Percentiles rank a stretch among this genome's conserved stretches.
phyloP scores from a whole-genome alignment of 2,113 vertebrate species.

The Meleagris gallopavo region DNA sequence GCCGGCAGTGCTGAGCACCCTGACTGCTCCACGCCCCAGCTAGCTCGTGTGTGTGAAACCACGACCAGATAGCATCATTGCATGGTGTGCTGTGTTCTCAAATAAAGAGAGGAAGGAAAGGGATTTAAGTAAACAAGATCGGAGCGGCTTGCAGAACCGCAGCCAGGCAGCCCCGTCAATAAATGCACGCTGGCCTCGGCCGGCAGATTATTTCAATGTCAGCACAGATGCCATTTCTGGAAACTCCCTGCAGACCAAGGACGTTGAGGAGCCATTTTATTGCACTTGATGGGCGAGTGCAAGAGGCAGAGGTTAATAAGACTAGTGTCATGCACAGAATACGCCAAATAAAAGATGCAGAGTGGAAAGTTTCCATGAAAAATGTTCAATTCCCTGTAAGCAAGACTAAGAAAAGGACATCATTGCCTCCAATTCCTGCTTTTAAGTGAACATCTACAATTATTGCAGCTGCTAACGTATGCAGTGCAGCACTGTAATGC shows the following conservation, averaged over 20 bases:
- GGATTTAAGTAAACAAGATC: conserved; percentile 19
- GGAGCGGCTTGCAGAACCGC: background rate
- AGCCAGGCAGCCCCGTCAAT: conserved; percentile 46
- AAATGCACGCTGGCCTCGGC: conserved; percentile 38
- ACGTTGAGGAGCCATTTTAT: conserved; percentile 64
- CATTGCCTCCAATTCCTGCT: background rate
- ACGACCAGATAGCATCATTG: background rate
- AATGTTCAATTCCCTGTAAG: background rate
- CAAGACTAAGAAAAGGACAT: background rate
- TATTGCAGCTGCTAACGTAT: background rate
- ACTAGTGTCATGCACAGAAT: background rate
- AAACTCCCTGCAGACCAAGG: conserved; percentile 67
- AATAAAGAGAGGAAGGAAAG: conserved; percentile 55
- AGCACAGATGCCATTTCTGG: conserved; percentile 65
- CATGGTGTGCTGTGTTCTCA: background rate
- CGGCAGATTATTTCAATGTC: conserved; percentile 66
- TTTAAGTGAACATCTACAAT: background rate
- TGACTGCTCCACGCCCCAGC: background rate
- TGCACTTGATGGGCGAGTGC: conserved; percentile 38
- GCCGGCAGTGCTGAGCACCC: background rate
- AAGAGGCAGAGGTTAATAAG: conserved; percentile 61
- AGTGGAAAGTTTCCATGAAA: background rate
- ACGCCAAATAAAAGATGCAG: background rate
- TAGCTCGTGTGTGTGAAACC: background rate
- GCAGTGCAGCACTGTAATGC: rapidly evolving